phyloP scores from a whole-genome alignment of 2,113 vertebrate species.

The Alligator sinensis region DNA sequence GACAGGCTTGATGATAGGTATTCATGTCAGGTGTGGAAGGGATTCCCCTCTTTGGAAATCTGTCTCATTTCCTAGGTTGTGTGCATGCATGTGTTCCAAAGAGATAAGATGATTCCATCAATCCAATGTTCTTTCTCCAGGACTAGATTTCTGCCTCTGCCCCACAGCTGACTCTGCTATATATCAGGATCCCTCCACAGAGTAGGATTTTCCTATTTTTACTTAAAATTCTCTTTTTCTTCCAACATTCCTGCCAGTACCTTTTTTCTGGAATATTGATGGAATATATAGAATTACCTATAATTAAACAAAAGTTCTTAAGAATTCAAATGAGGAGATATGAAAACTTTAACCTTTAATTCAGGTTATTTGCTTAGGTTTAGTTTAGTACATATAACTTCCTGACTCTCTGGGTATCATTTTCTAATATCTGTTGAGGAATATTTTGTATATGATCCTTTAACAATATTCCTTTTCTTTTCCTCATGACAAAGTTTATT shows the following conservation, averaged over 20 bases:
- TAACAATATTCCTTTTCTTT: not conserved
- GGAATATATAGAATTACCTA: not conserved
- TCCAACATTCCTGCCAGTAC: not conserved
- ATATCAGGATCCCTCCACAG: not conserved
- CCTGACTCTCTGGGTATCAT: not conserved
- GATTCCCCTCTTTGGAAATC: not conserved
- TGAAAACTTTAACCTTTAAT: not conserved
- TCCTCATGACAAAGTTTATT: not conserved
- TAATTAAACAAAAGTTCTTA: not conserved
- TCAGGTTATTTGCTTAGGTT: not conserved
- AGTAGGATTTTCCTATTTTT: not conserved
- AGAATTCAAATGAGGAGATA: not conserved
- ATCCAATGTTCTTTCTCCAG: not conserved
- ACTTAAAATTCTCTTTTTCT: not conserved
- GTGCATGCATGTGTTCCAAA: not conserved
- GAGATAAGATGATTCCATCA: too few relatives aligned
- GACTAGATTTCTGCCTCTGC: not conserved
- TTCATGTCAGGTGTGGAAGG: not conserved
- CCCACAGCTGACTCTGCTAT: too few relatives aligned
- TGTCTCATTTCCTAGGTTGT: not conserved
- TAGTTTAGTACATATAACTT: not conserved
- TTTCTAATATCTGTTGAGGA: not conserved
- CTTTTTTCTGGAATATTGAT: not conserved
- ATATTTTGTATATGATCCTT: not conserved
- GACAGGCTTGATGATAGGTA: not conserved